phyloP scores from a whole-genome alignment of 1,140 invertebrate species.

The Drosophila willistoni region DNA sequence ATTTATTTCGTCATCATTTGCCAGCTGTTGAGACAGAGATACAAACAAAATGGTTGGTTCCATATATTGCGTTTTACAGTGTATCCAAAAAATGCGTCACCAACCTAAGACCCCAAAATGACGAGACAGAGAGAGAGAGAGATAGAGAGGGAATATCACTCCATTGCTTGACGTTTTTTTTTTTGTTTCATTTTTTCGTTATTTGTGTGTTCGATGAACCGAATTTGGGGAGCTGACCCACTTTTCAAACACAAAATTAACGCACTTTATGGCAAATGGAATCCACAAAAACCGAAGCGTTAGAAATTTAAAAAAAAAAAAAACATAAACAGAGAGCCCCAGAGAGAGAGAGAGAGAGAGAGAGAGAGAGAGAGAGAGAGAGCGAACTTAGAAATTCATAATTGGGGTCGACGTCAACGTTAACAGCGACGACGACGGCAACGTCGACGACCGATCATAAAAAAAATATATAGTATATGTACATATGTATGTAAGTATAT shows the following conservation, averaged over 20 bases:
- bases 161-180: conserved; percentile 18
- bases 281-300: conserved; percentile 47
- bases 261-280: conserved; percentile 77
- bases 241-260: conserved; percentile 69
- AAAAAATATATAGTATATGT: conserved; percentile 6
- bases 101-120: neutral
- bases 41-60: conserved; percentile 1
- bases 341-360: too few relatives aligned
- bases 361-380: conserved; percentile 9
- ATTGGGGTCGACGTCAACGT: conserved; percentile 48
- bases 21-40: neutral
- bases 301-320: conserved; percentile 19
- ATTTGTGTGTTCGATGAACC: conserved; percentile 80
- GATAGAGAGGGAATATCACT: conserved; percentile 21
- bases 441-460: conserved; percentile 42
- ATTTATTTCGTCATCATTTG: too few relatives aligned
- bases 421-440: conserved; percentile 4
- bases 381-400: conserved; percentile 43
- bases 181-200: conserved; percentile 23
- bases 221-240: conserved; percentile 71
- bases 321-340: conserved; percentile 31
- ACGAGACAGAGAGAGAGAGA: too few relatives aligned
- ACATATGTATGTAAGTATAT: conserved; percentile 19
- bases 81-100: conserved; percentile 51
- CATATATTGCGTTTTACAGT: conserved; percentile 25